Evolutionary conservation across 2,888 invertebrate species (phyloP).

Genomic region (Carcina quercana): DNA sequence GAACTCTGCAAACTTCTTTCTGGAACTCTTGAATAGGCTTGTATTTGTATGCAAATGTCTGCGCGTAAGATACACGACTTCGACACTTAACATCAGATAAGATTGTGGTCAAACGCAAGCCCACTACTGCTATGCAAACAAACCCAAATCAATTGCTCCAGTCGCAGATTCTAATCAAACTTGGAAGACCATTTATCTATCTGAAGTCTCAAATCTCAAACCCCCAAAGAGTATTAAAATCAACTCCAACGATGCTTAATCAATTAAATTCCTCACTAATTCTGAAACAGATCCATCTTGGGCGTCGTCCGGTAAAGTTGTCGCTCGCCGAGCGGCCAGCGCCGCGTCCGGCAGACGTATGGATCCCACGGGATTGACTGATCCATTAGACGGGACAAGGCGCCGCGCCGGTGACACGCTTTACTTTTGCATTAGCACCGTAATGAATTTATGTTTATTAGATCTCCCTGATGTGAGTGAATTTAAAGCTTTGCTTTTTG

Average conservation of each 20-base stretch:
- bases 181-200: too few relatives aligned
- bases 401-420: conserved; percentile 6
- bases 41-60: too few relatives aligned
- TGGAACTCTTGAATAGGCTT: too few relatives aligned
- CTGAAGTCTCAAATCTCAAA: not conserved
- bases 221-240: not conserved
- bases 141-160: too few relatives aligned
- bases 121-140: too few relatives aligned
- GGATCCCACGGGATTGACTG: conserved; percentile 43
- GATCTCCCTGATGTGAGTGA: not conserved
- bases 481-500: not conserved
- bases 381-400: conserved; percentile 24
- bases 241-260: conserved; percentile 29
- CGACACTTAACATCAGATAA: too few relatives aligned
- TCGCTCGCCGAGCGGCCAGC: conserved; percentile 12
- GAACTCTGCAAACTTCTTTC: too few relatives aligned
- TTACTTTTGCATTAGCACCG: too few relatives aligned
- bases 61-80: too few relatives aligned
- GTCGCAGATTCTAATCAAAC: too few relatives aligned
- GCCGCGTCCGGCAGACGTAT: conserved; percentile 32
- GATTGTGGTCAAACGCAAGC: too few relatives aligned
- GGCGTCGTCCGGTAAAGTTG: conserved; percentile 8
- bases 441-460: not conserved
- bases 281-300: conserved; percentile 42
- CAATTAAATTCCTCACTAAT: conserved; percentile 47